Evolutionary conservation across 2,888 invertebrate species (phyloP).

Genomic region (Linnaemya tessellans): DNA sequence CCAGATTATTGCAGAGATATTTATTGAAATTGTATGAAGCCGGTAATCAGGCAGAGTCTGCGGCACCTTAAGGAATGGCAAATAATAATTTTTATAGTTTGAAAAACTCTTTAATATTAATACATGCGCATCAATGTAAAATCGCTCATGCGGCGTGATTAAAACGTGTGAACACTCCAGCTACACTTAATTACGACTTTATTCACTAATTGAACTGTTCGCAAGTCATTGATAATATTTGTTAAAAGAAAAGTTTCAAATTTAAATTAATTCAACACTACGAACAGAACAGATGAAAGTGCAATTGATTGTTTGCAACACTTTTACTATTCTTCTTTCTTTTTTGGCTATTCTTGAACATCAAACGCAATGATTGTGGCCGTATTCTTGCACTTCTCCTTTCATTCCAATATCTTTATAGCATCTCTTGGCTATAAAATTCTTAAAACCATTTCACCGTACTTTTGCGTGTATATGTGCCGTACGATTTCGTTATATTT

Average conservation of each 20-base stretch:
- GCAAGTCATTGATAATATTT: conserved; percentile 1
- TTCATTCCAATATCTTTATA: not conserved
- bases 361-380: not conserved
- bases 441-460: conserved; percentile 16
- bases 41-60: too few relatives aligned
- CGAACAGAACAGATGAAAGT: not conserved
- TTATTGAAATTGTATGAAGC: too few relatives aligned
- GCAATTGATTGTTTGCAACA: not conserved
- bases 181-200: not conserved
- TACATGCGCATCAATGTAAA: too few relatives aligned
- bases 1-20: too few relatives aligned
- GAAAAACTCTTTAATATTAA: too few relatives aligned
- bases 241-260: not conserved
- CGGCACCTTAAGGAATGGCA: too few relatives aligned
- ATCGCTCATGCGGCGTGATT: not conserved
- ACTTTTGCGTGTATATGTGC: conserved; percentile 8
- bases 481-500: conserved; percentile 23
- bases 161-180: not conserved
- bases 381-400: not conserved
- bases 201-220: not conserved
- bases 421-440: conserved; percentile 2
- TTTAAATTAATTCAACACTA: conserved; percentile 13
- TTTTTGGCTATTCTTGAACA: not conserved
- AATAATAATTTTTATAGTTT: too few relatives aligned
- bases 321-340: not conserved